Base-by-base conservation (phyloP, 2,888 invertebrate species). In the Holacanthella duospinosa region DNA sequence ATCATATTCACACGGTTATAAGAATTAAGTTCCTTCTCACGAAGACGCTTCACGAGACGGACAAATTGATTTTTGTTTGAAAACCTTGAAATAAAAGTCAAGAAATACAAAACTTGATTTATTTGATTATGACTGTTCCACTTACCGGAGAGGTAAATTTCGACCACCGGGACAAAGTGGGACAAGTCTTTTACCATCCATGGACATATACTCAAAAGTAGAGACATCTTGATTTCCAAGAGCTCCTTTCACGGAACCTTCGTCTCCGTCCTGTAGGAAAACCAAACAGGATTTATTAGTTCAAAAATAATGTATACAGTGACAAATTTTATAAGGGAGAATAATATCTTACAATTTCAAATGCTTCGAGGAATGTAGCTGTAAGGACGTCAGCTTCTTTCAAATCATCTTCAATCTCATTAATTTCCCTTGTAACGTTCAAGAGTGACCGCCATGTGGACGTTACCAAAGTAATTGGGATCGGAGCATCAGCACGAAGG, bases 261-360 rank as follows among this genome's bases (percentile, higher is more conserved):
- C 53, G n/a, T n/a, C 21, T n/a, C n/a, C n/a, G n/a, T n/a, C n/a
- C n/a, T n/a, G n/a, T n/a, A n/a, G n/a, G n/a, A n/a, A n/a, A n/a
- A n/a, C n/a, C n/a, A n/a, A n/a, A n/a, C n/a, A n/a, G n/a, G n/a
- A n/a, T n/a, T n/a, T n/a, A n/a, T n/a, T n/a, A n/a, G 53, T 6
- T 6, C 6, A 53, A 53, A 53, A 21, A n/a, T 53, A 6, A 6
- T 12, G 53, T 53, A 53, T 16, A 36, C 16, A 36, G 9, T 16
- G 53, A 53, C n/a, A n/a, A n/a, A n/a, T n/a, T n/a, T n/a, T n/a
- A n/a, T n/a, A n/a, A n/a, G n/a, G n/a, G n/a, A n/a, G n/a, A n/a
- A n/a, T n/a, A n/a, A n/a, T n/a, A n/a, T n/a, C n/a, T 27, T 65
- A 77, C 77, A 75, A 75, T 74, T 71, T 76, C 76, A 62, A 77